Evolutionary conservation across 2,113 vertebrate species (phyloP), one percentile per base, ranked within the genome.

Genomic region (Eudyptes chrysolophus): DNA sequence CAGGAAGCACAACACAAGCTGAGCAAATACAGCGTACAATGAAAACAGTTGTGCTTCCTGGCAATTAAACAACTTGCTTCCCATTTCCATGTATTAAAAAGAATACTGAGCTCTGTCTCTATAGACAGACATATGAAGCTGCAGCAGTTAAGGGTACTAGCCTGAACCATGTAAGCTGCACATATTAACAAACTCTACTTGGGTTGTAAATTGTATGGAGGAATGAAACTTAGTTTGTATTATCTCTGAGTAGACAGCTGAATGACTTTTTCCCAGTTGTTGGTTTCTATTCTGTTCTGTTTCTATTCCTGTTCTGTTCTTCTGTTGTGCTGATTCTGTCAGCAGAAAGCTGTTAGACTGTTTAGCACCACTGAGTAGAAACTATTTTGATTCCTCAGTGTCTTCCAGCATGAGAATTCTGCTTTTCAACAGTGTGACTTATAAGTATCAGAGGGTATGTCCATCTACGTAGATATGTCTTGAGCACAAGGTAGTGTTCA

Each of bases 41-140:
- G 89, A 10, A 38, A 65, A 25, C 72, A 32, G 65, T 38, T 0
- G 25, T 70, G 86, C 69, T 90, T 77, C 49, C 94, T 94, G 89
- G 89, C 94, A 80, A 4, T 32, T 11, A 9, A 57, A 49, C 93
- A 55, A 17, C 71, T 46, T 25, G 74, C 78, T 69, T 54, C 78
- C 90, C 32, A 0, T 18, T 65, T 30, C 26, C 48, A 11, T 46
- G 77, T 8, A 25, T 4, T 51, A 25, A 13, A 52, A 6, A 21
- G 65, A 42, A 25, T 2, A 5, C 58, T 26, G 84, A 62, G 70
- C 81, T 78, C 51, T 85, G 42, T 54, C 20, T 83, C 25, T 52
- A 1, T 2, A 46, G 13, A 2, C 3, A 10, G 34, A 5, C 27
- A 1, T 1, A 1, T 0, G 38, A 2, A 61, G 61, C 81, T 58